phyloP scores from a whole-genome alignment of 2,888 invertebrate species.

The Trissolcus brochymenae region DNA sequence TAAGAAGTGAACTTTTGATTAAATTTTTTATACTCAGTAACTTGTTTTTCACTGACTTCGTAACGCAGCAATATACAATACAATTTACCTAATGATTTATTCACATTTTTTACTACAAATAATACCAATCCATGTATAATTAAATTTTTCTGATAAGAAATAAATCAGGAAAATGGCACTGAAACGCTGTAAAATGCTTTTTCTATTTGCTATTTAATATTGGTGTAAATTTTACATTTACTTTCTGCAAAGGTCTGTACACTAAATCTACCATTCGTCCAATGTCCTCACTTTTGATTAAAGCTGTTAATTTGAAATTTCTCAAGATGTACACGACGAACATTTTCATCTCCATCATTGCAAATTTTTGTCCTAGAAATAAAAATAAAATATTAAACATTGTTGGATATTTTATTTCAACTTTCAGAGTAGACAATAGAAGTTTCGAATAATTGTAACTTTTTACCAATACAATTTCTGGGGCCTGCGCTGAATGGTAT shows the following conservation, averaged over 20 bases:
- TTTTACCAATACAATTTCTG: slow-evolving; percentile 82
- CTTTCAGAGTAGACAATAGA: neutral
- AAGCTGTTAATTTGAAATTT: slow-evolving; percentile 4
- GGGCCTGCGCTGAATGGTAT: slow-evolving; percentile 81
- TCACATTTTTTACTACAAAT: too few species aligned
- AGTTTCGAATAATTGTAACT: neutral
- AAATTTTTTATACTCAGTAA: too few species aligned
- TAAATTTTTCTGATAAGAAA: too few species aligned
- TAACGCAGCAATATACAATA: too few species aligned
- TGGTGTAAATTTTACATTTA: slow-evolving; percentile 16
- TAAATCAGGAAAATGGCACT: too few species aligned
- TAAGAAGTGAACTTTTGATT: too few species aligned
- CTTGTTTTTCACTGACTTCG: too few species aligned
- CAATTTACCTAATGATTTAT: too few species aligned
- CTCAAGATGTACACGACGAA: slow-evolving; percentile 18
- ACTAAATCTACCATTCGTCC: slow-evolving; percentile 11
- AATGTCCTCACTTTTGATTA: slow-evolving; percentile 8
- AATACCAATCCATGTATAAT: too few species aligned
- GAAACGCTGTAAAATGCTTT: too few species aligned
- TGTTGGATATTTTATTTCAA: neutral
- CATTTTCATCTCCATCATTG: slow-evolving; percentile 42
- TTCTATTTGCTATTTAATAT: too few species aligned
- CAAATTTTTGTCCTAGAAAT: slow-evolving; percentile 29
- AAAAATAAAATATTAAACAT: neutral
- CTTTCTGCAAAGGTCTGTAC: neutral